Evolutionary conservation across 1,140 invertebrate genomes (phyloP).

Genomic region (Pectinophora gossypiella): DNA sequence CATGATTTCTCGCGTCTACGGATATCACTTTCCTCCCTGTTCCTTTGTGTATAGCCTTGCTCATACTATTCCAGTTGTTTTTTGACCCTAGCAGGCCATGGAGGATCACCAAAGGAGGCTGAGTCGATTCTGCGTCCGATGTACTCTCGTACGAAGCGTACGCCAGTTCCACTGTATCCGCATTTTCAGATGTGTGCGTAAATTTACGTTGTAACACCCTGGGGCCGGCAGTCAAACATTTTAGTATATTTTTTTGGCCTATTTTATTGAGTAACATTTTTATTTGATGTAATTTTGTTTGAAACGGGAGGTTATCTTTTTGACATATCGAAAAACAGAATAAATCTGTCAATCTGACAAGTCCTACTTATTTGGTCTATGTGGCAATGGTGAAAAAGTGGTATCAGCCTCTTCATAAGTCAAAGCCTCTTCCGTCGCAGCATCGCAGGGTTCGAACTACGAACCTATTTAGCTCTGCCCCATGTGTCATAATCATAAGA

Average conservation of each 20-base stretch:
- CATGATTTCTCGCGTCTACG: slow-evolving; percentile 94
- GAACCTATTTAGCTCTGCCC: neutral
- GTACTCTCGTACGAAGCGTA: slow-evolving; percentile 67
- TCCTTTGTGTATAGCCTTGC: slow-evolving; percentile 83
- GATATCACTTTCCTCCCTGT: slow-evolving; percentile 86
- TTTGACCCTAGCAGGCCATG: slow-evolving; percentile 93
- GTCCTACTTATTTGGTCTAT: neutral
- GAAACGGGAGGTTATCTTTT: slow-evolving; percentile 24
- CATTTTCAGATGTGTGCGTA: slow-evolving; percentile 27
- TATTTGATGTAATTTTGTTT: slow-evolving; percentile 20
- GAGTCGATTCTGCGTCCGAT: slow-evolving; percentile 26
- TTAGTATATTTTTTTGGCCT: slow-evolving; percentile 24
- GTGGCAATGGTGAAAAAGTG: neutral
- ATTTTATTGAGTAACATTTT: slow-evolving; percentile 44
- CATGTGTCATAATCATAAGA: too few relatives aligned
- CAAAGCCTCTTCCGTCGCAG: too few relatives aligned
- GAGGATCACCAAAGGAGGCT: slow-evolving; percentile 86
- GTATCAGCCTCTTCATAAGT: too few relatives aligned
- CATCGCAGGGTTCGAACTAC: too few relatives aligned
- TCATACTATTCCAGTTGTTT: slow-evolving; percentile 89
- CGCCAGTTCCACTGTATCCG: slow-evolving; percentile 62
- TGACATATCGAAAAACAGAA: slow-evolving; percentile 15
- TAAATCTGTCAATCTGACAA: too few relatives aligned
- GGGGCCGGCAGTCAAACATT: slow-evolving; percentile 15
- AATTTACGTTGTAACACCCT: slow-evolving; percentile 19